phyloP scores from a whole-genome alignment of 30 jellyfish, hydroid and myxozoan genomes.

The Aurelia aurita region DNA sequence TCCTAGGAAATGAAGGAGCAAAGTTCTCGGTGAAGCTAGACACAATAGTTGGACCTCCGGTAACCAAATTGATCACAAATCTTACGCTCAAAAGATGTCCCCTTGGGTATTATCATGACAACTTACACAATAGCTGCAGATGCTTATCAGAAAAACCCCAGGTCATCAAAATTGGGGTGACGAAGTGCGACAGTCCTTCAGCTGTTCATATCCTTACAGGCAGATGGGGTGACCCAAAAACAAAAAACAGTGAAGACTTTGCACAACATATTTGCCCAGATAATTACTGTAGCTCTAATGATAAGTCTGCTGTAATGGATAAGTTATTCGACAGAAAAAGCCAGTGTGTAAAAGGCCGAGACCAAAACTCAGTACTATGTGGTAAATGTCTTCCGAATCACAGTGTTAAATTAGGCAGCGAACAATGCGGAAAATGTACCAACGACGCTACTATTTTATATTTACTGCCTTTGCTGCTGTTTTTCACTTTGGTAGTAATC shows the following conservation, averaged over 20 bases:
- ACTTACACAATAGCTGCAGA: conserved; percentile 15
- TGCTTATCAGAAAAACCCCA: conserved; percentile 50
- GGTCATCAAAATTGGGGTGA: conserved; percentile 45
- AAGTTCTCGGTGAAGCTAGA: conserved; percentile 32
- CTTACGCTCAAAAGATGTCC: conserved; percentile 64
- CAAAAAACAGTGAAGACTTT: conserved; percentile 12
- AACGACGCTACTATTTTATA: conserved; percentile 25
- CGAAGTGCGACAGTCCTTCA: conserved; percentile 33
- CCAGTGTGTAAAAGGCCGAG: conserved; percentile 69
- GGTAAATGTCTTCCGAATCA: conserved; percentile 58
- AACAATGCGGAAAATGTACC: conserved; percentile 54
- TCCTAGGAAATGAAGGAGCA: conserved; percentile 38
- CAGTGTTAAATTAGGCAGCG: conserved; percentile 77
- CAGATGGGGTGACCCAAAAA: conserved; percentile 68
- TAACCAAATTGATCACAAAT: not conserved
- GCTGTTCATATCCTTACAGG: conserved; percentile 65
- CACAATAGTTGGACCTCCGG: conserved; percentile 71
- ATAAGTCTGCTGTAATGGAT: conserved; percentile 15
- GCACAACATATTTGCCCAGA: conserved; percentile 43
- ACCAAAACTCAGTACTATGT: conserved; percentile 66
- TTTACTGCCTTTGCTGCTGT: conserved; percentile 32
- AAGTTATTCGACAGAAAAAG: conserved; percentile 1
- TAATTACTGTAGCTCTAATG: conserved; percentile 23
- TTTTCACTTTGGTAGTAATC: conserved; percentile 20
- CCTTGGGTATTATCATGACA: conserved; percentile 51